Evolutionary conservation across 2,888 invertebrate genomes (phyloP).

Genomic region (Drosophila greeni): DNA sequence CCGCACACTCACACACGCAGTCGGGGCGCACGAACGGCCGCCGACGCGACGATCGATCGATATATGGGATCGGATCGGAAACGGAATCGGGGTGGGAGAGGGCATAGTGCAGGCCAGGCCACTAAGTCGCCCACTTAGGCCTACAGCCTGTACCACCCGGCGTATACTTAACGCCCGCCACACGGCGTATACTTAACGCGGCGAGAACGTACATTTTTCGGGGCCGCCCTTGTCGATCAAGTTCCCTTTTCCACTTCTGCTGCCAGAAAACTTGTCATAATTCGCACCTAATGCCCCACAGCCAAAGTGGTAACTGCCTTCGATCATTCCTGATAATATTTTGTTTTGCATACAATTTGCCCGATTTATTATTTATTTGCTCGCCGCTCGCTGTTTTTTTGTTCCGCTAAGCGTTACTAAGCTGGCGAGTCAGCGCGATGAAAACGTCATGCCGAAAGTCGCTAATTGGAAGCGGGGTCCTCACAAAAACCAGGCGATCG

Average conservation of each 20-base stretch:
- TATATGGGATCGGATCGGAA: conserved; percentile 17
- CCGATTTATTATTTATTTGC: conserved; percentile 48
- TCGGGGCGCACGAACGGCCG: conserved; percentile 43
- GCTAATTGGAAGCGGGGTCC: conserved; percentile 55
- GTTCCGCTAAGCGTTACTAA: conserved; percentile 31
- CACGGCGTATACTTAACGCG: conserved; percentile 27
- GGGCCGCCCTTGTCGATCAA: conserved; percentile 26
- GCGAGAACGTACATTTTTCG: conserved; percentile 3
- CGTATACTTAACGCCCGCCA: conserved; percentile 53
- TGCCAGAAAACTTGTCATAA: conserved; percentile 58
- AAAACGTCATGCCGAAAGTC: conserved; percentile 48
- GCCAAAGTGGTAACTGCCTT: conserved; percentile 45
- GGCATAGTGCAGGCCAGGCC: conserved; percentile 18
- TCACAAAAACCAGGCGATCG: conserved; percentile 33
- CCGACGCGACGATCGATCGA: conserved; percentile 55
- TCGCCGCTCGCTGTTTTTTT: neutral
- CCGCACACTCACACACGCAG: conserved; percentile 33
- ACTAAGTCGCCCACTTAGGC: conserved; percentile 22
- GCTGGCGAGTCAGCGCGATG: conserved; percentile 45
- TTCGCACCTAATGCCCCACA: conserved; percentile 56
- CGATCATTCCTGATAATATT: conserved; percentile 64
- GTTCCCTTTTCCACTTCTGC: neutral
- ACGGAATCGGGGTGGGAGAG: conserved; percentile 6
- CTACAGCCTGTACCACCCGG: conserved; percentile 42
- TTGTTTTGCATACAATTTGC: conserved; percentile 59